A percentile compares a stretch with the other conserved stretches of the same genome.
Conservation (phyloP, 2,113 vertebrate genomes). For the Columba janthina region DNA sequence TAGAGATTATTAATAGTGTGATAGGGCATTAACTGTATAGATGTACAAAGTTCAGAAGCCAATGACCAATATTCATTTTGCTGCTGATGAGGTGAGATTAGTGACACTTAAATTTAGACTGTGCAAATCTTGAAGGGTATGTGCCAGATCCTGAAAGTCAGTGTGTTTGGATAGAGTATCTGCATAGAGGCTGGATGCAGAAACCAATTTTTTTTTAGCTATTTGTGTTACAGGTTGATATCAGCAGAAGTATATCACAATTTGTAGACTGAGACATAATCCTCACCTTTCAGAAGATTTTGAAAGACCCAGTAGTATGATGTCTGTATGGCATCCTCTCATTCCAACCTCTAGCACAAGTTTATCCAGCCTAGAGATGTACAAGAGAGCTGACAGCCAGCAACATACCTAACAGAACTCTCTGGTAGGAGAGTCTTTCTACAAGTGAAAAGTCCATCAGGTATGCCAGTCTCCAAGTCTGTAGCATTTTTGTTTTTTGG, state of each 20-base stretch:
- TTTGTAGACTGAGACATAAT: neutral
- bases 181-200: neutral
- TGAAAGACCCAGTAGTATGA: neutral
- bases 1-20: neutral
- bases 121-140: neutral
- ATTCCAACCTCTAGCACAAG: neutral
- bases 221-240: neutral
- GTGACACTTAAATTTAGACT: neutral
- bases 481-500: neutral
- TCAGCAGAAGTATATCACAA: neutral
- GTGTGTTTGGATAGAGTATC: neutral
- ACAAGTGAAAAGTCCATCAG: neutral
- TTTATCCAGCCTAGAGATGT: neutral
- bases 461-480: neutral
- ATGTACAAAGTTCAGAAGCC: neutral
- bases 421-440: neutral
- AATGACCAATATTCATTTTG: neutral
- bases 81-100: neutral
- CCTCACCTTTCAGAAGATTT: accelerated
- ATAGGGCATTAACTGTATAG: neutral
- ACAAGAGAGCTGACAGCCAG: neutral
- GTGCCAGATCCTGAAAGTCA: neutral
- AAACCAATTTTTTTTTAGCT: neutral
- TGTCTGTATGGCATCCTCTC: neutral
- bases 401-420: neutral